Evolutionary conservation across 2,888 invertebrate genomes (phyloP), one percentile per base, ranked within the genome.

Genomic region (Pinctada fucata): DNA sequence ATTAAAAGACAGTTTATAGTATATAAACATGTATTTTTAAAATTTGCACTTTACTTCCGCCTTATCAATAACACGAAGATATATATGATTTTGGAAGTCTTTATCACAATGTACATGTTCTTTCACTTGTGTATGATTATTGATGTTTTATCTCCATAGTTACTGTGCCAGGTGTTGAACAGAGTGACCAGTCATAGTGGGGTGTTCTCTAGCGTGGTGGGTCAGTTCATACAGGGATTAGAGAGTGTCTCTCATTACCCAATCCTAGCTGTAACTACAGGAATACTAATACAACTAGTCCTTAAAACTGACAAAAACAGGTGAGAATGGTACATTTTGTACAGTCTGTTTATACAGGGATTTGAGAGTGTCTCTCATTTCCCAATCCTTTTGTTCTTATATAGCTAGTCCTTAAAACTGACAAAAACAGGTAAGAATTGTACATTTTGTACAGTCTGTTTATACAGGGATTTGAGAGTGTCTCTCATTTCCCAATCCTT

Each of bases 161-260:
- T 96, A n/a, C 93, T 96, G 69, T 96, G 96, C 93, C 96, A 96
- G 87, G 95, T 97, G 50, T 91, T 97, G 64, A 96, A 96, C 31
- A 93, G 97, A 16, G 95, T 96, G 3, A 96, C 96, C 78, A 79
- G 79, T 51, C 84, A 79, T 67, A 78, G 78, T 81, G 85, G 86
- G 65, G 82, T 86, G 81, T 86, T 85, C 76, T 81, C 83, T 65
- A 83, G 74, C 65, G 85, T 85, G 47, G 85, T 86, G 3, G 80
- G 83, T 8, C 69, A 81, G 72, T 85, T 80, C 74, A 85, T 85
- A 68, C 85, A 85, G 76, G 86, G 95, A 82, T 89, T 95, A 76
- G 95, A 95, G 89, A 94, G 94, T 1, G 94, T 95, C 3, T 95
- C 95, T 77, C 95, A 95, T 90, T 95, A 95, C 90, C 95, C 95